Evolutionary conservation across 2,888 invertebrate species (phyloP).

Genomic region (Halocaridina rubra): DNA sequence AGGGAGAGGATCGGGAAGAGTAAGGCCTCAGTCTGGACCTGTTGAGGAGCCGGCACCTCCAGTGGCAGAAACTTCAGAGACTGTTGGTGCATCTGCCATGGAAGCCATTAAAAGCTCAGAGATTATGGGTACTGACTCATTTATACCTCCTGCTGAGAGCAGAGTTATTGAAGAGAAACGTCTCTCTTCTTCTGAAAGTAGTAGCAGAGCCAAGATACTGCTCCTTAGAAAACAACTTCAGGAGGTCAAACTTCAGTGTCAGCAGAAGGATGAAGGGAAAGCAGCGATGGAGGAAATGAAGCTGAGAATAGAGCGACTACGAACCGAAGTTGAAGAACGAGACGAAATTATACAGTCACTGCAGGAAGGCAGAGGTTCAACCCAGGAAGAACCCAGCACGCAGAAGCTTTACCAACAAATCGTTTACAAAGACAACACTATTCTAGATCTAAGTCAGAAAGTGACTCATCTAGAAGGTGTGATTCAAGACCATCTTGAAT

Average conservation of each 20-base stretch:
- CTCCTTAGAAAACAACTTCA: constrained; percentile 61
- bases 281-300: constrained; percentile 63
- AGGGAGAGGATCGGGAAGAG: constrained; percentile 2
- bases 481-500: constrained; percentile 79
- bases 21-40: background rate
- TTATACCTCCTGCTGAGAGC: background rate
- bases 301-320: constrained; percentile 54
- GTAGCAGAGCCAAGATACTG: constrained; percentile 56
- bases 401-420: constrained; percentile 71
- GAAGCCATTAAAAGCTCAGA: background rate
- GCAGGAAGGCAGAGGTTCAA: constrained; percentile 45
- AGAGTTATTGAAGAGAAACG: constrained; percentile 31
- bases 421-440: constrained; percentile 75
- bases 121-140: background rate
- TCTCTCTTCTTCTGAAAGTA: constrained; percentile 48
- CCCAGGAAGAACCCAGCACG: constrained; percentile 63
- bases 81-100: background rate
- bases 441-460: constrained; percentile 77
- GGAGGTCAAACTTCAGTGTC: constrained; percentile 52
- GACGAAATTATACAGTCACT: constrained; percentile 54
- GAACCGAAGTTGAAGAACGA: constrained; percentile 57
- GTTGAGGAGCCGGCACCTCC: background rate
- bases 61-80: background rate
- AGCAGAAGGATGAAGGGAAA: constrained; percentile 59
- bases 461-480: constrained; percentile 77